Base-by-base conservation (phyloP, 2,797 vertebrate genomes). In the Aratinga solstitialis region DNA sequence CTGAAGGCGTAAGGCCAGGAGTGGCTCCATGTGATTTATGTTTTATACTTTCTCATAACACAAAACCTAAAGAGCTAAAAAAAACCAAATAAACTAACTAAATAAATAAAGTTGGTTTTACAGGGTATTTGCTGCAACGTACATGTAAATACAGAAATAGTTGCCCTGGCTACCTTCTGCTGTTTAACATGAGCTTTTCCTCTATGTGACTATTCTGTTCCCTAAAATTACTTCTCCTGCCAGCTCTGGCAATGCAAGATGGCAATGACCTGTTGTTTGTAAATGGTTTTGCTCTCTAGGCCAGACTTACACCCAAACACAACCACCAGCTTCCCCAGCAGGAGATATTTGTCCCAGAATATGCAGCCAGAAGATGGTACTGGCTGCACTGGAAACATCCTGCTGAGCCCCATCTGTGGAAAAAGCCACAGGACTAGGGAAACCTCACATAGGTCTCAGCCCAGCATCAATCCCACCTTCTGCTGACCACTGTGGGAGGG, bases 1-100 rank as follows among this genome's bases (percentile, higher is more conserved):
- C 97, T 98, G 97, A 97, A 97, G 97, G 97, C 97, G 96, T 94
- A 96, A 94, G 88, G 97, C 97, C 98, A 98, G 96, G 87, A 97
- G 96, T 84, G 95, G 97, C 96, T 97, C 95, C 48, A 32, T 96
- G 97, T 98, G 97, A 98, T 98, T 98, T 98, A 98, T 98, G 97
- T 89, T 94, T 93, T 93, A 22, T 89, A 97, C 95, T 98, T 98
- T 98, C 98, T 98, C 97, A 97, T 96, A 98, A 97, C 91, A 89
- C 88, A 97, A 97, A 97, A 97, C 96, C 94, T 97, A 93, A 96
- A 97, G 91, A 96, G 81, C 95, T 94, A 51, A 94, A 94, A 96
- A 91, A 42, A 40, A 34, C 91, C 10, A 92, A 81, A 24, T 24
- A 24, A 34, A 24, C 9, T 24, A 93, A 81, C 27, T 24, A 61